Base-by-base conservation (phyloP, 2,888 invertebrate species). In the Scotopteryx bipunctaria region DNA sequence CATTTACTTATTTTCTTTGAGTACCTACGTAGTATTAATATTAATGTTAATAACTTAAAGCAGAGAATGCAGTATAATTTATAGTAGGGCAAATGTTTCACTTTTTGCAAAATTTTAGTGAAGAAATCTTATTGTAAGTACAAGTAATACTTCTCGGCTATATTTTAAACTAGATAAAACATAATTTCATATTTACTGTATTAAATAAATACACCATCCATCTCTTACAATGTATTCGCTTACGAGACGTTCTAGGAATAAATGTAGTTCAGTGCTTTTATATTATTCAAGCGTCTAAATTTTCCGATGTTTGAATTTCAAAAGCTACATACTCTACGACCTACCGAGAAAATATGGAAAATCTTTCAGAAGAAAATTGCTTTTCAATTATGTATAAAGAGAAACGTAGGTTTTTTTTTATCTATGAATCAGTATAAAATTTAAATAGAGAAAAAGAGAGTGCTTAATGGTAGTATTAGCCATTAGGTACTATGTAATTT, bases 301-400 rank as follows among this genome's bases (percentile, higher is more conserved):
- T 66, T 68, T 69, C 58, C 55, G 68, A 63, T 64, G 66, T 75
- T 71, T 73, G 67, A 71, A 73, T 73, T 75, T 76, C 66, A 72
- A 73, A 67, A 58, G 63, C 63, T 67, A 27, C 25, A n/a, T 38
- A 37, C 47, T 33, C 19, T 37, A 15, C 32, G 16, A 43, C 35
- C 42, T 19, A 36, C 35, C 33, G 32, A 27, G 44, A 63, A 67
- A 72, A 72, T 68, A 63, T 65, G 55, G 6, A 19, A 35, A 23
- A 36, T 8, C 13, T 33, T 9, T 21, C 11, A 11, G 4, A 38
- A 45, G 13, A n/a, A 27, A 21, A 36, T 36, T 19, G 36, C 15
- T 23, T 15, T 42, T 36, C 17, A 33, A 40, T 46, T 36, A 29
- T 21, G n/a, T 44, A 16, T 17, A 11, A 13, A 32, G 14, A 11